Base-by-base conservation (phyloP, 2,888 invertebrate species). In the Coenonympha glycerion region DNA sequence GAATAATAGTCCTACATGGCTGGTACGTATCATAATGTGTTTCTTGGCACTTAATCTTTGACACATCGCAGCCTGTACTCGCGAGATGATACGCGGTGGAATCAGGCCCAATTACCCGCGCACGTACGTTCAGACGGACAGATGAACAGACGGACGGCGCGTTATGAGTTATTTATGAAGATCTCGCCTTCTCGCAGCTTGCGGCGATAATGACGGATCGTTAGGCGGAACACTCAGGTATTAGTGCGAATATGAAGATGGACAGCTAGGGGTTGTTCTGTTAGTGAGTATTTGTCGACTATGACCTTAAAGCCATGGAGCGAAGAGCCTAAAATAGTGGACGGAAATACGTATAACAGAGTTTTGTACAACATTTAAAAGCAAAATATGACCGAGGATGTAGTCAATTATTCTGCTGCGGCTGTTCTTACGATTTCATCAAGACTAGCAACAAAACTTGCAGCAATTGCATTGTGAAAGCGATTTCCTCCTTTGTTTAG, bases 161-260 rank as follows among this genome's bases (percentile, higher is more conserved):
- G 50, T 45, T 60, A 60, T 60, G 65, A 63, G 61, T 65, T 69
- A 69, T 71, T 71, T 71, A 70, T 63, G 65, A 64, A 62, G 47
- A 44, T 50, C 26, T 46, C 47, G 30, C 37, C 47, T 44, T 50
- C 26, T 46, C 47, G 30, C 37, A 28, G 28, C 39, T 51, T 52
- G 19, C 49, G 37, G 49, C 39, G 30, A 34, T 58, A 53, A 56
- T 53, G 53, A 51, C 48, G 30, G 45, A 54, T 45, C 36, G 48
- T 52, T 49, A 42, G 36, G 4, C 15, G 28, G 40, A 52, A 44
- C 31, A 26, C 39, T 11, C 49, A 15, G 21, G 30, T 21, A 30
- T 49, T 34, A 49, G 11, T 40, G 39, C 8, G 34, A 16, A 41
- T n/a, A 39, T 39, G 34, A 39, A 39, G 21, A 19, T 34, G 21